Base-by-base conservation (phyloP, 2,888 invertebrate species). In the Drosophila greeni region DNA sequence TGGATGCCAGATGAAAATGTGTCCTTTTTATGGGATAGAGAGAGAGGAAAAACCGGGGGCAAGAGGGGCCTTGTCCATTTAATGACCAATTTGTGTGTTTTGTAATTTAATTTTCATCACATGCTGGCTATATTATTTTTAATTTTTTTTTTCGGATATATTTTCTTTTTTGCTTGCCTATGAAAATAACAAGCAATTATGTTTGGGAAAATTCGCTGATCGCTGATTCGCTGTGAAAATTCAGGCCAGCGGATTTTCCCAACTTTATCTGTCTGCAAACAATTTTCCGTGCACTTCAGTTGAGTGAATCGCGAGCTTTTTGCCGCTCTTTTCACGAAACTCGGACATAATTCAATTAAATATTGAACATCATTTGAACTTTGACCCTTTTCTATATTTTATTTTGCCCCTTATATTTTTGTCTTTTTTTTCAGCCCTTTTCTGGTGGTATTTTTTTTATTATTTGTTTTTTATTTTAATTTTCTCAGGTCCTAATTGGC, bases 401-500 rank as follows among this genome's bases (percentile, higher is more conserved):
- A 16, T 31, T 45, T 20, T 9, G 29, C 55, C 45, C 16, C 45
- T 45, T n/a, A n/a, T n/a, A n/a, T n/a, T n/a, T n/a, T n/a, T n/a
- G n/a, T n/a, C n/a, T n/a, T n/a, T 58, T 60, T 62, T 47, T 34
- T 11, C 8, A 26, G 45, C 12, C 26, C 11, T 49, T 11, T 59
- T 5, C 14, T 14, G 14, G 1, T 20, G 5, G 3, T 43, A 3
- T 23, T 20, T 51, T 47, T n/a, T 34, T 26, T 34, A 5, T 29
- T 29, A 11, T 29, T 45, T 57, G 12, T 20, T 20, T 39, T 39
- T 39, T 39, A 12, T 56, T 33, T 31, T 31, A 42, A 47, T 39
- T 40, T 61, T 64, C 24, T n/a, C 4, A n/a, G 5, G 24, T 55
- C 48, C 68, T 72, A 74, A 75, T 78, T 74, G 67, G 60, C 81